phyloP scores from a whole-genome alignment of 2,113 vertebrate genomes.

The Oreotrochilus melanogaster region DNA sequence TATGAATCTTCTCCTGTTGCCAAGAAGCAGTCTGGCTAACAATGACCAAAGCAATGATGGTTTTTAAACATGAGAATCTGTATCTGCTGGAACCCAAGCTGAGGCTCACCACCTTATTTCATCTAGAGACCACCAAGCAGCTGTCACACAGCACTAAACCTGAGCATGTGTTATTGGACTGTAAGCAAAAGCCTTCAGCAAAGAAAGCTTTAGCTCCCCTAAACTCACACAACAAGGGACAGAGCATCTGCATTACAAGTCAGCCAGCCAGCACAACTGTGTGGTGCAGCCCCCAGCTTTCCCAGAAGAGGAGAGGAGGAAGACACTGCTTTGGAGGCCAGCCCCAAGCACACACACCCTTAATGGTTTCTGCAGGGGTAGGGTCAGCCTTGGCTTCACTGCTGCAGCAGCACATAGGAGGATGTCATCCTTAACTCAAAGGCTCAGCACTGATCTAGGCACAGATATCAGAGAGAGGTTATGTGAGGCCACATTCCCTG shows the following conservation, averaged over 20 bases:
- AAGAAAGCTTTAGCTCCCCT: neutral
- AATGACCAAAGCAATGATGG: neutral
- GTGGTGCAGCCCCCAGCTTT: neutral
- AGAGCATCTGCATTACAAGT: neutral
- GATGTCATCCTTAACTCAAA: neutral
- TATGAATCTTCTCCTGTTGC: neutral
- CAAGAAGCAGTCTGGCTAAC: conserved; percentile 10
- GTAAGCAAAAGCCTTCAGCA: neutral
- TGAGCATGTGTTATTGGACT: neutral
- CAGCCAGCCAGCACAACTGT: neutral
- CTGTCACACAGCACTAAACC: neutral
- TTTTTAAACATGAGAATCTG: conserved; percentile 22
- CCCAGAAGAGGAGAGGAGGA: neutral
- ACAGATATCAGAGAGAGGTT: neutral
- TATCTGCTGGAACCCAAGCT: neutral
- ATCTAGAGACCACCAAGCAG: conserved; percentile 22
- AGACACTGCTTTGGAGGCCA: neutral
- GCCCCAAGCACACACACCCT: neutral
- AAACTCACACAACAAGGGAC: neutral
- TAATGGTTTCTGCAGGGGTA: neutral
- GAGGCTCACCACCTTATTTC: conserved; percentile 1
- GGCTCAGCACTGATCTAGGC: neutral
- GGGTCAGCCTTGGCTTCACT: neutral
- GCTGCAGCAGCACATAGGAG: neutral
- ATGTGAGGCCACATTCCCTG: neutral